A percentile compares a stretch with the other conserved stretches of the same genome.
These are phyloP conservation scores for Hyaena hyaena DNA, from an alignment of 2,113 vertebrate genomes.

Conservation along the genomic window DNA sequence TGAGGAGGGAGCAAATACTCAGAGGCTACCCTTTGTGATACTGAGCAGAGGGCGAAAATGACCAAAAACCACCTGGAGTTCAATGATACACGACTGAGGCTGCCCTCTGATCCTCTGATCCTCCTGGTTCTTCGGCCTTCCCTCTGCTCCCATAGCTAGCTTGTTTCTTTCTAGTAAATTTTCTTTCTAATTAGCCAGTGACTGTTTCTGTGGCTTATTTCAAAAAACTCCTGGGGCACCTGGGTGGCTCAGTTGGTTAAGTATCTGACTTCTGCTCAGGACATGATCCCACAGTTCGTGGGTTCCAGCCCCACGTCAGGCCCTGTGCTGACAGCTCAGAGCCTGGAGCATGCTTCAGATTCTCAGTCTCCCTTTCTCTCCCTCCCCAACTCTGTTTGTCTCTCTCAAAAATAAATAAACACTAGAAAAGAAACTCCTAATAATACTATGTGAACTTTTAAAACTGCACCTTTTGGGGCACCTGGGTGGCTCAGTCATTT, in stretches of 20 bases:
- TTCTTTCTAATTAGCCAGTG: conserved; percentile 33
- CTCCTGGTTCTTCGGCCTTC: neutral
- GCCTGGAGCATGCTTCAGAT: too few species aligned
- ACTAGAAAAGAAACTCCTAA: neutral
- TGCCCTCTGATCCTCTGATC: neutral
- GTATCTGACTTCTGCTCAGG: too few species aligned
- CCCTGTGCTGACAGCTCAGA: too few species aligned
- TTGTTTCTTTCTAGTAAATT: conserved; percentile 18
- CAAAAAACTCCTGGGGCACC: neutral
- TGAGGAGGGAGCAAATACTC: neutral
- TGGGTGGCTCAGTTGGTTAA: too few species aligned
- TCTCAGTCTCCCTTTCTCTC: too few species aligned
- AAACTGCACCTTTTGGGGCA: conserved; percentile 35
- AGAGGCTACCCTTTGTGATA: neutral
- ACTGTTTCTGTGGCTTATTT: neutral
- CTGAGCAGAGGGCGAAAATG: neutral
- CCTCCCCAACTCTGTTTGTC: too few species aligned
- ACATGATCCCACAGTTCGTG: too few species aligned
- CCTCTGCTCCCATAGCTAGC: neutral
- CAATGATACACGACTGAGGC: neutral
- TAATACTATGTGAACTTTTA: conserved; percentile 7
- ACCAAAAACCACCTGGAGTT: neutral
- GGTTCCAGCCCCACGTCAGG: too few species aligned
- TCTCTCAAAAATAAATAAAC: too few species aligned
- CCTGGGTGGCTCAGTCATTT: too few species aligned